A percentile compares a stretch with the other conserved stretches of the same genome.
phyloP scores from a whole-genome alignment of 2,888 invertebrate genomes.

The Psylliodes chrysocephalus region DNA sequence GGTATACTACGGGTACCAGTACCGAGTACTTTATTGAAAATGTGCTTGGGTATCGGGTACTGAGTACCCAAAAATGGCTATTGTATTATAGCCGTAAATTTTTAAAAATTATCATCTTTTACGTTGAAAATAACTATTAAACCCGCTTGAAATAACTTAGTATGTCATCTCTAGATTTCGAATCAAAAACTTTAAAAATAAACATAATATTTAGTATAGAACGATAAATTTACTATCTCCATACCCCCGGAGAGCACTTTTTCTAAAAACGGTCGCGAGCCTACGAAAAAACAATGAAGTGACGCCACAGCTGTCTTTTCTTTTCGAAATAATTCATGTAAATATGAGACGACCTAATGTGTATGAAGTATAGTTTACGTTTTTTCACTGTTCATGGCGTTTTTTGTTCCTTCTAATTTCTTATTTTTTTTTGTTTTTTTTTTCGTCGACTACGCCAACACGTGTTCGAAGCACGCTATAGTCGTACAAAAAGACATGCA shows the following conservation, averaged over 20 bases:
- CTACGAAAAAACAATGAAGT: conserved; percentile 49
- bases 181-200: conserved; percentile 32
- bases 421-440: conserved; percentile 27
- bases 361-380: conserved; percentile 41
- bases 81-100: too few relatives aligned
- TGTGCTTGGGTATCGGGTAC: too few relatives aligned
- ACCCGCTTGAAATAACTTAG: too few relatives aligned
- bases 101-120: too few relatives aligned
- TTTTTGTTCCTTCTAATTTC: conserved; percentile 41
- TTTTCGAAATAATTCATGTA: conserved; percentile 50
- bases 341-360: conserved; percentile 44
- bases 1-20: too few relatives aligned
- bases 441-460: conserved; percentile 35
- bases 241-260: conserved; percentile 48
- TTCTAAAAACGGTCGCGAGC: conserved; percentile 53
- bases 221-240: conserved; percentile 21
- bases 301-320: conserved; percentile 49
- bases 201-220: conserved; percentile 4
- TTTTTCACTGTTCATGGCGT: conserved; percentile 45
- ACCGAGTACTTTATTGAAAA: too few relatives aligned
- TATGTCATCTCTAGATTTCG: conserved; percentile 25
- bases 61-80: too few relatives aligned
- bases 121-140: too few relatives aligned
- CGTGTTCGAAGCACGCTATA: conserved; percentile 48
- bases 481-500: conserved; percentile 37